Percentiles rank a stretch among this genome's conserved stretches.
Conservation (phyloP, 2,888 invertebrate genomes). For the Papilio gigon region DNA sequence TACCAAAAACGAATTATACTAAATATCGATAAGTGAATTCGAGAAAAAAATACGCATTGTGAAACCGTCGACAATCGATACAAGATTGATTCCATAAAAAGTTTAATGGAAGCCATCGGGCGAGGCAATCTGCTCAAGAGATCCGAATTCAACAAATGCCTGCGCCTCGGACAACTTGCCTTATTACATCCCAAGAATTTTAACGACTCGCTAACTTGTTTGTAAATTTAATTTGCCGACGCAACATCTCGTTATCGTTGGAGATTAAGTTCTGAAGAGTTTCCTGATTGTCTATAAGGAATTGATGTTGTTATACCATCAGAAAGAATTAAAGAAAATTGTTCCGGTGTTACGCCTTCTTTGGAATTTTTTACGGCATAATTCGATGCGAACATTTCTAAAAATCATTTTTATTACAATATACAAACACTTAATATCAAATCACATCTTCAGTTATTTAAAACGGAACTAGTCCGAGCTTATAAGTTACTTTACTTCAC, state of each 20-base stretch:
- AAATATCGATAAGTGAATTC: not conserved
- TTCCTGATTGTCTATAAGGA: conserved; percentile 68
- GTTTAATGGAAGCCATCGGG: conserved; percentile 29
- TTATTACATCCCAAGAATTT: conserved; percentile 79
- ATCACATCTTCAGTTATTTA: not conserved
- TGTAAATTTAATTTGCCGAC: conserved; percentile 78
- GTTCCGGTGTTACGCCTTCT: conserved; percentile 27
- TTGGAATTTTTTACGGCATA: not conserved
- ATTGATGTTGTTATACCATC: conserved; percentile 61
- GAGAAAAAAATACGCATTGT: not conserved
- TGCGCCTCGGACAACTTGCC: conserved; percentile 54
- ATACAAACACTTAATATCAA: not conserved
- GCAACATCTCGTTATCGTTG: conserved; percentile 73
- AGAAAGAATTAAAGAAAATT: conserved; percentile 31
- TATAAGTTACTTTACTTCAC: not conserved
- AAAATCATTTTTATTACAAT: not conserved
- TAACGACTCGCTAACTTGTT: conserved; percentile 80
- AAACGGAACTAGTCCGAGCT: not conserved
- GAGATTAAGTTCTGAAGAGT: conserved; percentile 78
- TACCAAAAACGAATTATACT: not conserved
- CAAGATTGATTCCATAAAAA: conserved; percentile 20
- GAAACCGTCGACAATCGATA: conserved; percentile 9
- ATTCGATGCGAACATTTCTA: not conserved
- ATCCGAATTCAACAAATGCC: conserved; percentile 45
- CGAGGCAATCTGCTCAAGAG: conserved; percentile 39